Percentiles rank a stretch among this genome's conserved stretches.
phyloP scores from a whole-genome alignment of 2,888 invertebrate genomes.

The Agriopis leucophaearia region DNA sequence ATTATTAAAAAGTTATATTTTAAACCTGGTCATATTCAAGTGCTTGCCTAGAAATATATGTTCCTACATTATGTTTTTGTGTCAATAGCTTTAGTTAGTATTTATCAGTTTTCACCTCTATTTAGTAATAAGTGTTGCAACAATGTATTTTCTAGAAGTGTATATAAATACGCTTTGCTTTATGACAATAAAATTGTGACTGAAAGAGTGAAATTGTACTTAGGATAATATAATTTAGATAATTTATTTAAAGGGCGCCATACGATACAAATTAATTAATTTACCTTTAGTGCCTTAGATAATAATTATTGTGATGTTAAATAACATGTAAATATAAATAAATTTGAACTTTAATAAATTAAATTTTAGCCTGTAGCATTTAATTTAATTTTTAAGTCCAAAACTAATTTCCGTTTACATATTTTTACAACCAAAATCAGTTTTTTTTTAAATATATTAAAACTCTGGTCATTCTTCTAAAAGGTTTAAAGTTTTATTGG shows the following conservation, averaged over 20 bases:
- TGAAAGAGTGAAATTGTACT: background rate
- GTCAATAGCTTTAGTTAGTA: background rate
- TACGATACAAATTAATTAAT: conserved; percentile 59
- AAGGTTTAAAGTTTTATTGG: conserved; percentile 15
- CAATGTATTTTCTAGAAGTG: background rate
- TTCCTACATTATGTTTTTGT: conserved; percentile 5
- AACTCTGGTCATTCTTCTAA: background rate
- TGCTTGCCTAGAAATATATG: conserved; percentile 1
- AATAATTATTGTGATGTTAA: conserved; percentile 76
- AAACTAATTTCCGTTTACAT: background rate
- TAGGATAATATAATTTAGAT: background rate
- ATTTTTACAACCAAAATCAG: background rate
- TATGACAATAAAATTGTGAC: conserved; percentile 24
- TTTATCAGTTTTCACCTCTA: background rate
- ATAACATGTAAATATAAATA: conserved; percentile 22
- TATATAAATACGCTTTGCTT: conserved; percentile 8
- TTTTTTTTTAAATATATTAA: no score
- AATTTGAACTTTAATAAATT: background rate
- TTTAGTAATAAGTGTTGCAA: background rate
- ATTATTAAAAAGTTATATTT: conserved; percentile 6
- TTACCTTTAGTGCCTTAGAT: conserved; percentile 71
- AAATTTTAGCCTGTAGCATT: conserved; percentile 1
- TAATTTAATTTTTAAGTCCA: conserved; percentile 29
- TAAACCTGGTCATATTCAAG: background rate
- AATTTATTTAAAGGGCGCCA: conserved; percentile 61